Base-by-base conservation (phyloP, 2,888 invertebrate species). In the Synanthedon tipuliformis region DNA sequence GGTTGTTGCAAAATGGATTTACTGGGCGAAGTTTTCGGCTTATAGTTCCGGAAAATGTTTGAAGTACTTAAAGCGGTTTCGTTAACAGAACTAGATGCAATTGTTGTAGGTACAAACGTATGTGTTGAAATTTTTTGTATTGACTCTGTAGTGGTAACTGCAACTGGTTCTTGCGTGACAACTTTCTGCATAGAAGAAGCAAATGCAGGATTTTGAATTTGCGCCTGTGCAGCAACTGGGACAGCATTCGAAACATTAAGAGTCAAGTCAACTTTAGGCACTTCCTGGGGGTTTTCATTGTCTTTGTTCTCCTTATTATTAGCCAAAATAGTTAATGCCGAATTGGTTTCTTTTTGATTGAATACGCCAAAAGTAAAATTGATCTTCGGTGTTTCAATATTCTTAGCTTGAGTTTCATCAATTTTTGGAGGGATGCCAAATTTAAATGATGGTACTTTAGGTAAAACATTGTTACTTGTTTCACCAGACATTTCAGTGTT, bases 281-380 rank as follows among this genome's bases (percentile, higher is more conserved):
- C 73, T 63, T 74, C 78, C 55, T 75, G 75, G 1, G 63, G 56
- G 53, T 70, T 73, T 52, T 76, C 70, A 53, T 64, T 60, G 18
- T 64, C 67, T 54, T 64, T 58, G 10, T 55, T 59, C 16, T 34
- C 18, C 40, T 55, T 55, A 45, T 55, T 56, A 12, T 58, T 61
- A 48, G 62, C 62, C 11, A 57, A 48, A 40, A 53, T 50, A 34
- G 53, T 51, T 7, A 45, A 15, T 16, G 55, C 3, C 4, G 58
- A 55, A 50, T 59, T 53, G n/a, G 34, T 12, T 50, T 34, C 16
- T 50, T 16, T 49, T 49, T 49, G 13, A 54, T 71, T 71, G n/a
- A 76, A 72, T 51, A 81, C 65, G 15, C 79, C 79, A 62, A 83
- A 82, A 23, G 63, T 60, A 55, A 78, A 82, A 49, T 62, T 64